Percentiles rank a stretch among this genome's conserved stretches.
These are phyloP conservation scores for Patella vulgata DNA, from an alignment of 1,140 invertebrate species.

Conservation along the genomic window DNA sequence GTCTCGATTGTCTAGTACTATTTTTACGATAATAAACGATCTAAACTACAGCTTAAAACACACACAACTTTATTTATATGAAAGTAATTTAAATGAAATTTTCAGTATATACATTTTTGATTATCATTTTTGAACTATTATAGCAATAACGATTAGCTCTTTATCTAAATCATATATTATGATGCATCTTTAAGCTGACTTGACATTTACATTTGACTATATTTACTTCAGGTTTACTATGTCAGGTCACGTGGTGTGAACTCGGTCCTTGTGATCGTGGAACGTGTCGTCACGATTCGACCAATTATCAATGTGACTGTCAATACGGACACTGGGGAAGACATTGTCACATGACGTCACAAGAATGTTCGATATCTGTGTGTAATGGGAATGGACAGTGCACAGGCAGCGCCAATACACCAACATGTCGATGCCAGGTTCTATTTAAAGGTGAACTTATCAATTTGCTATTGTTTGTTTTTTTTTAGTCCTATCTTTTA, in stretches of 20 bases:
- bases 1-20: no score
- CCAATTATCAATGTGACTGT: constrained; percentile 23
- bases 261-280: constrained; percentile 26
- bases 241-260: constrained; percentile 32
- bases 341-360: constrained; percentile 23
- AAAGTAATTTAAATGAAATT: no score
- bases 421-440: constrained; percentile 24
- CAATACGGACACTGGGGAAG: constrained; percentile 20
- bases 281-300: constrained; percentile 7
- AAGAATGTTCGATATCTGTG: constrained; percentile 7
- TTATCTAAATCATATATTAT: no score
- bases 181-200: no score
- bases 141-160: no score
- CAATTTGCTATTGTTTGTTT: no score
- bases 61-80: no score
- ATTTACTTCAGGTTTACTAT: constrained; percentile 39
- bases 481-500: background rate
- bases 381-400: constrained; percentile 28
- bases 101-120: no score
- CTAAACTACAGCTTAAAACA: no score
- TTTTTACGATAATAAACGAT: no score
- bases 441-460: constrained; percentile 20
- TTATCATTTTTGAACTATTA: no score
- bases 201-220: no score
- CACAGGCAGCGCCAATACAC: constrained; percentile 5